Conservation (phyloP, 2,888 invertebrate genomes). For the Panzeria rudis region DNA sequence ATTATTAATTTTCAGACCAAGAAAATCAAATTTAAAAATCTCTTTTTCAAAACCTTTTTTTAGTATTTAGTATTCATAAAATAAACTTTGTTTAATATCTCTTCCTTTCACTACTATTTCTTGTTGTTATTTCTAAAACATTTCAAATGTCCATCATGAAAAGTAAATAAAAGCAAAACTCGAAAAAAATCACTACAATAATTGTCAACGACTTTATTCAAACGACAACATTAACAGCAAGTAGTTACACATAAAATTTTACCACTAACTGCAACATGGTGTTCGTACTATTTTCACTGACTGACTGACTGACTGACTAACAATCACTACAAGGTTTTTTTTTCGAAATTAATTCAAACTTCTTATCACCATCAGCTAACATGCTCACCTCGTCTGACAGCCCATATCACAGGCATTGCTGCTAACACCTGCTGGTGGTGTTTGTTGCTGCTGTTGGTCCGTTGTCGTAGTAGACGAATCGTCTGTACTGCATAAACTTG, state of each 20-base stretch:
- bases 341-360: constrained; percentile 9
- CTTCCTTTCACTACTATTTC: background rate
- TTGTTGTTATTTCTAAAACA: background rate
- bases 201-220: constrained; percentile 32
- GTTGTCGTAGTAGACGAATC: constrained; percentile 73
- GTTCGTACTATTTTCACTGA: background rate
- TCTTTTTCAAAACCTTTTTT: no score
- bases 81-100: no score
- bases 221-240: background rate
- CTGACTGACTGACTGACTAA: background rate
- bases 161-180: background rate
- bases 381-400: constrained; percentile 92
- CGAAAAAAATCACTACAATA: constrained; percentile 5
- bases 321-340: constrained; percentile 9
- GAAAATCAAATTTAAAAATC: no score
- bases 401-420: constrained; percentile 89
- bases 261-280: constrained; percentile 19
- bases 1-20: no score
- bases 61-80: no score
- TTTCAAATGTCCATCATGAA: background rate
- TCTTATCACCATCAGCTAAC: background rate
- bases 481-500: constrained; percentile 79
- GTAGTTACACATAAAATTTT: constrained; percentile 48
- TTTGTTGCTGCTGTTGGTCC: constrained; percentile 56
- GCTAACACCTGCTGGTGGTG: constrained; percentile 70